phyloP scores from a whole-genome alignment of 2,113 vertebrate species.

The Clarias gariepinus region DNA sequence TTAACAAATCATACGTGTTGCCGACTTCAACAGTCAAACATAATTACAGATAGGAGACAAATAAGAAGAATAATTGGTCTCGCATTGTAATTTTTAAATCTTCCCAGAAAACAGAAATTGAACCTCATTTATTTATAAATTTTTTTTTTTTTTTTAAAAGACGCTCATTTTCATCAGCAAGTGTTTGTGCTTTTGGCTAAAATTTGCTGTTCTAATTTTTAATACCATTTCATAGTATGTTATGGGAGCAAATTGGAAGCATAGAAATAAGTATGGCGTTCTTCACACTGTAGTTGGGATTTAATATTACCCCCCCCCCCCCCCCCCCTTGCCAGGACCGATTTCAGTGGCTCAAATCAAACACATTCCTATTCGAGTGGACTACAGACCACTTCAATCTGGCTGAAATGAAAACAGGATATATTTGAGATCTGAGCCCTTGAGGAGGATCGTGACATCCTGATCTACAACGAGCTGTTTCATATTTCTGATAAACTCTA shows the following conservation, averaged over 20 bases:
- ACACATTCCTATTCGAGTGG: conserved; percentile 16
- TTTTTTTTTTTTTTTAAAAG: conserved; percentile 1
- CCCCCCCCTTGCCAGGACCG: neutral
- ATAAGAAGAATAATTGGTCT: conserved; percentile 40
- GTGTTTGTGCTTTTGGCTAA: conserved; percentile 36
- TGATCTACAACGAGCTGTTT: neutral
- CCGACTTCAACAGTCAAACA: neutral
- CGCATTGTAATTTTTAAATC: conserved; percentile 36
- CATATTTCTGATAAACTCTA: conserved; percentile 15
- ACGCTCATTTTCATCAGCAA: conserved; percentile 35
- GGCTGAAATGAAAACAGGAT: neutral
- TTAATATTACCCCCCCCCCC: neutral
- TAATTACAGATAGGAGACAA: conserved; percentile 28
- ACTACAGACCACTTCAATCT: conserved; percentile 15
- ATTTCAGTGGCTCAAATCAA: conserved; percentile 13
- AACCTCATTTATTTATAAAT: too few species aligned
- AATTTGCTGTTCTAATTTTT: conserved; percentile 20
- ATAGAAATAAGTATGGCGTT: conserved; percentile 34
- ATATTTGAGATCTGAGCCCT: neutral
- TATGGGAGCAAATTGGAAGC: conserved; percentile 27
- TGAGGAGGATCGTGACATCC: neutral
- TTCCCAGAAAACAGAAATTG: conserved; percentile 15
- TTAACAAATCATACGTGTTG: neutral
- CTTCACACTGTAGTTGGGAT: conserved; percentile 16
- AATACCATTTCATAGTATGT: conserved; percentile 33